phyloP scores from a whole-genome alignment of 2,888 invertebrate genomes.

The Automeris io region DNA sequence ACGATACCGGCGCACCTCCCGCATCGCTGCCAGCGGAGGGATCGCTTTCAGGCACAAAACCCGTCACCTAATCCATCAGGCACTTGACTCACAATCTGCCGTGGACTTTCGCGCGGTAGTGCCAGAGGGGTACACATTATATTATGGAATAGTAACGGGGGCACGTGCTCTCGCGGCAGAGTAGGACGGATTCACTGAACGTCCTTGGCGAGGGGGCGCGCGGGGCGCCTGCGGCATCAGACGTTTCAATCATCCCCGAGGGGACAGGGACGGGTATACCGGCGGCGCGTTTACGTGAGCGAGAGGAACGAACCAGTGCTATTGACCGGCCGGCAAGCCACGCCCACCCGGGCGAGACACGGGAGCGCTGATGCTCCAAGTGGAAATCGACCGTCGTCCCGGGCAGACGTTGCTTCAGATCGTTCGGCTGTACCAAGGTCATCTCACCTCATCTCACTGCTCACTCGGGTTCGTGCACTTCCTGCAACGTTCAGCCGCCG shows the following conservation, averaged over 20 bases:
- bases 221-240: constrained; percentile 77
- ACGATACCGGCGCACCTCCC: constrained; percentile 48
- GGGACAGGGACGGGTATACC: constrained; percentile 47
- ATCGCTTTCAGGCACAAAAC: constrained; percentile 67
- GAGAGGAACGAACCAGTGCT: constrained; percentile 64
- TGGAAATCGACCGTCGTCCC: constrained; percentile 75
- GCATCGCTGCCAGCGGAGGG: constrained; percentile 58
- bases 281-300: constrained; percentile 31
- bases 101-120: constrained; percentile 69
- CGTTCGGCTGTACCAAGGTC: constrained; percentile 7
- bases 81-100: constrained; percentile 74
- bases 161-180: constrained; percentile 76
- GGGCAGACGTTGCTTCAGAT: constrained; percentile 60
- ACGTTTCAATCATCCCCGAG: constrained; percentile 76
- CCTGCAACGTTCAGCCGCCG: background rate
- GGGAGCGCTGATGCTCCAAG: constrained; percentile 70
- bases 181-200: constrained; percentile 77
- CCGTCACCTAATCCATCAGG: constrained; percentile 68
- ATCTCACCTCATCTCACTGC: constrained; percentile 7
- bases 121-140: constrained; percentile 73
- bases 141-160: constrained; percentile 72
- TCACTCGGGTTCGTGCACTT: constrained; percentile 9
- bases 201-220: constrained; percentile 74
- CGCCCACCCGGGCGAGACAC: constrained; percentile 75
- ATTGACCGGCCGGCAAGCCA: constrained; percentile 74